Percentiles rank a stretch among this genome's conserved stretches.
These are phyloP conservation scores for Myodes glareolus DNA, from an alignment of 2,113 vertebrate species.

Conservation along the genomic window DNA sequence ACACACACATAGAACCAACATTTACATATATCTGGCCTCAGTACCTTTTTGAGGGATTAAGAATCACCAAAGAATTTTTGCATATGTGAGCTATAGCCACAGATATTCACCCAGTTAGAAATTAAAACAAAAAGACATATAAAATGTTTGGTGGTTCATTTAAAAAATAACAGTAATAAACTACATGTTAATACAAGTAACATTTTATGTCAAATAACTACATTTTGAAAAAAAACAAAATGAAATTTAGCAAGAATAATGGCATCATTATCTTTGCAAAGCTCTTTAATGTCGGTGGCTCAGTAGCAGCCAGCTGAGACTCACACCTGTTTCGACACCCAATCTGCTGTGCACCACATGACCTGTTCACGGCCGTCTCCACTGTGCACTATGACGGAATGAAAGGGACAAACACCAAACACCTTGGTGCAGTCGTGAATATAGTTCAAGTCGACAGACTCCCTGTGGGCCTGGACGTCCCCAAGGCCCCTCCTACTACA, in stretches of 20 bases:
- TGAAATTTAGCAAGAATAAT: conserved; percentile 38
- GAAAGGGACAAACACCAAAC: neutral
- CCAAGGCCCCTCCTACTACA: too few relatives aligned
- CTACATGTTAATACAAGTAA: conserved; percentile 29
- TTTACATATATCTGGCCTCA: neutral
- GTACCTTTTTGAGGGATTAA: conserved; percentile 24
- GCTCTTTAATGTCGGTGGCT: neutral
- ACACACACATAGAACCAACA: too few relatives aligned
- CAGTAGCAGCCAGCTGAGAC: neutral
- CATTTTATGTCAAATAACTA: conserved; percentile 24
- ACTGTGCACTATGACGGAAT: neutral
- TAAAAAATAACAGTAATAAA: conserved; percentile 56
- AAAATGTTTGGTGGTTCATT: neutral
- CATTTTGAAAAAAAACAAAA: conserved; percentile 57
- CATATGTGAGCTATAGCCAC: neutral
- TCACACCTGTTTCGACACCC: neutral
- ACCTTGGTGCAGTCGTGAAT: neutral
- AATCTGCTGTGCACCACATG: neutral
- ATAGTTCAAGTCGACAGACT: too few relatives aligned
- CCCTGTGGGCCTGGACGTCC: too few relatives aligned
- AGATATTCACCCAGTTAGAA: conserved; percentile 15
- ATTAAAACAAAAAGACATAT: conserved; percentile 30
- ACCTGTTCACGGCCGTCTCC: neutral
- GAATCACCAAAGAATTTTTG: neutral
- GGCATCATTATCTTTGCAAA: conserved; percentile 36